Conservation (phyloP, 64 coral and sea anemone species). For the Stichodactyla mertensii region DNA sequence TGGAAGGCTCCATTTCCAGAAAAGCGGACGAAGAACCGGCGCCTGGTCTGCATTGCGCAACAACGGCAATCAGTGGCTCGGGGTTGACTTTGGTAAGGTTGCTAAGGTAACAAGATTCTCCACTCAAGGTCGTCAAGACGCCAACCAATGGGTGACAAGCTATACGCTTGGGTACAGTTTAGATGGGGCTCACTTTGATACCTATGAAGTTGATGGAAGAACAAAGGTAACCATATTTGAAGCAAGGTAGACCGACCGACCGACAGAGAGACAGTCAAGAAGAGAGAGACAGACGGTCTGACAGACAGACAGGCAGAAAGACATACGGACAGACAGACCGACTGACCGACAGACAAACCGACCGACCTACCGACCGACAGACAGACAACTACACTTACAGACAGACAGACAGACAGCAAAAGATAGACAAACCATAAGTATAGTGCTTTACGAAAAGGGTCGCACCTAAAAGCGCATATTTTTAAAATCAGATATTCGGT, state of each 20-base stretch:
- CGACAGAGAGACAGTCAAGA: no score
- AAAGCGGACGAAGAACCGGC: not conserved
- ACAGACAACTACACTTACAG: no score
- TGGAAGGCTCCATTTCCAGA: constrained; percentile 10
- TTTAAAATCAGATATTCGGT: constrained; percentile 3
- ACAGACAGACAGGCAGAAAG: no score
- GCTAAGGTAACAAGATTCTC: constrained; percentile 27
- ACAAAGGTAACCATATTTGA: not conserved
- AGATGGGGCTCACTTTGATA: constrained; percentile 23
- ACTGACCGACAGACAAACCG: no score
- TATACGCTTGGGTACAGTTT: constrained; percentile 35
- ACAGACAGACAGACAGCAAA: no score
- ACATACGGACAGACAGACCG: no score
- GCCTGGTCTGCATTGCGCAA: constrained; percentile 15
- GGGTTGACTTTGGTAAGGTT: constrained; percentile 35
- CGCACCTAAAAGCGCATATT: no score
- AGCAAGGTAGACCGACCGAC: not conserved
- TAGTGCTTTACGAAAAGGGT: not conserved
- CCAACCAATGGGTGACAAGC: constrained; percentile 29
- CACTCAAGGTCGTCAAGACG: constrained; percentile 24
- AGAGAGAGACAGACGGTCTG: not conserved
- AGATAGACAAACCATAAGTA: no score
- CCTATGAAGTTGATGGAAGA: not conserved
- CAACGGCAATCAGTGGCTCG: constrained; percentile 33
- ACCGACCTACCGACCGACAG: no score